A percentile compares a stretch with the other conserved stretches of the same genome.
These are phyloP conservation scores for human (Homo sapiens) DNA, from an alignment of 2,113 vertebrate species.

Conservation along the genomic window GRCh38 chr14:61204001-61204500, in stretches of 20 bases:
- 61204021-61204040: neutral
- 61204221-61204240: neutral
- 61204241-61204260: neutral
- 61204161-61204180: neutral
- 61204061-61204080: too few relatives aligned
- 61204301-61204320: neutral
- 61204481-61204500: neutral
- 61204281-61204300: neutral
- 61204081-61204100: neutral
- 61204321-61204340: constrained; percentile 22
- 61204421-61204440: neutral
- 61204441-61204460: neutral
- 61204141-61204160: neutral
- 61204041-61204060: neutral
- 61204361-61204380: neutral
- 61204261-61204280: neutral
- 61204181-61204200: neutral
- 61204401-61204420: neutral
- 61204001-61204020: neutral
- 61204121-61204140: neutral
- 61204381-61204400: neutral
- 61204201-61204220: neutral
- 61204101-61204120: neutral
- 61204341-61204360: neutral
- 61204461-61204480: neutral